These are phyloP conservation scores for Sciurus niger DNA, from an alignment of 2,113 vertebrate species.

Conservation along the genomic window DNA sequence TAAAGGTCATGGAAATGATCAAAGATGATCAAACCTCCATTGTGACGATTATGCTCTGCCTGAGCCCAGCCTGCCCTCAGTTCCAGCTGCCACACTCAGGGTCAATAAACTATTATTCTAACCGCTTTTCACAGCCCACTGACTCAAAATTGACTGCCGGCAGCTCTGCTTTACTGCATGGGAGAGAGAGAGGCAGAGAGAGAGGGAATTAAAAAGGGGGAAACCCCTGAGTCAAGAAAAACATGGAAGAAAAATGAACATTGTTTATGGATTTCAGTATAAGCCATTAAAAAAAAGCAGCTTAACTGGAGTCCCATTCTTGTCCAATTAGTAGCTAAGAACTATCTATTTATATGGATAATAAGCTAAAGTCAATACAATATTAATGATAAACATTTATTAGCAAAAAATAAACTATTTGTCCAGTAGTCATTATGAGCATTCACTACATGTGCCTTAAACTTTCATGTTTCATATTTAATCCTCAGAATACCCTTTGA, in stretches of 20 bases:
- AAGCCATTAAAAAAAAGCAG: neutral
- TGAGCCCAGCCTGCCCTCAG: conserved; percentile 83
- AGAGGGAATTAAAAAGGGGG: neutral
- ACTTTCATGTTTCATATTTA: no score
- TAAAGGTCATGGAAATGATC: conserved; percentile 84
- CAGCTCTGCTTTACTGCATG: conserved; percentile 88
- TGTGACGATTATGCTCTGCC: conserved; percentile 68
- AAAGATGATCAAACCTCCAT: conserved; percentile 78
- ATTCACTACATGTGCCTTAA: no score
- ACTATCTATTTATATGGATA: conserved; percentile 4
- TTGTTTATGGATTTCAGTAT: neutral
- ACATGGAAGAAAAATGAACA: conserved; percentile 4
- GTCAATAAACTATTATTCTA: conserved; percentile 97
- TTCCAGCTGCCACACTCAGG: conserved; percentile 89
- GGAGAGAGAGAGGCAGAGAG: neutral
- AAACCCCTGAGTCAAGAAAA: neutral
- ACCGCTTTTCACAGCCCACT: conserved; percentile 92
- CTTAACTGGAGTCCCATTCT: neutral
- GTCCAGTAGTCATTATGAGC: fast-evolving
- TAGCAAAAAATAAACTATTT: neutral
- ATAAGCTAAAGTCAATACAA: conserved; percentile 36
- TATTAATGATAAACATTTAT: neutral
- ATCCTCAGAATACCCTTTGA: neutral
- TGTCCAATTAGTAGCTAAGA: neutral
- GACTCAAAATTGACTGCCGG: conserved; percentile 94